phyloP scores from a whole-genome alignment of 2,888 invertebrate genomes.

The Meganola albula region DNA sequence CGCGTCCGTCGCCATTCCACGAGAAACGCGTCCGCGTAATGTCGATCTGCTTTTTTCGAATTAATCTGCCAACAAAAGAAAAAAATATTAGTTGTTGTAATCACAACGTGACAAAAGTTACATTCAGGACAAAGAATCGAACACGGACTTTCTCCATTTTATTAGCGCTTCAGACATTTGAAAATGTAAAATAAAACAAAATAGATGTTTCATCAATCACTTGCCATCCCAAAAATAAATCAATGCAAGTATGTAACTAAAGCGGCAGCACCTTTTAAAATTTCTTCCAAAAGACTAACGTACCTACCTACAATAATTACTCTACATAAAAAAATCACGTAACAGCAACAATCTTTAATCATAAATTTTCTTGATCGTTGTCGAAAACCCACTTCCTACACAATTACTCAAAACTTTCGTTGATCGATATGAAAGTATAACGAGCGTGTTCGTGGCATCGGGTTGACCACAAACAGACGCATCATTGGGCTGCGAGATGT shows the following conservation, averaged over 20 bases:
- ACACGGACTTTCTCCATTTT: too few species aligned
- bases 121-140: too few species aligned
- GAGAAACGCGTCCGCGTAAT: conserved; percentile 46
- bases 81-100: too few species aligned
- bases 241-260: too few species aligned
- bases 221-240: too few species aligned
- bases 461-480: conserved; percentile 63
- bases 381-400: conserved; percentile 41
- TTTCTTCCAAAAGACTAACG: too few species aligned
- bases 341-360: conserved; percentile 14
- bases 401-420: conserved; percentile 58
- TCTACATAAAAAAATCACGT: conserved; percentile 19
- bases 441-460: conserved; percentile 59
- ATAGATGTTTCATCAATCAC: too few species aligned
- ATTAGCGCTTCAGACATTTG: too few species aligned
- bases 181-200: too few species aligned
- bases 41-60: conserved; percentile 45
- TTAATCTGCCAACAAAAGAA: conserved; percentile 59
- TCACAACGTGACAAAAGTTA: too few species aligned
- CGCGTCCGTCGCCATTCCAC: conserved; percentile 69
- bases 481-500: conserved; percentile 65
- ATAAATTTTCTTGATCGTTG: conserved; percentile 19
- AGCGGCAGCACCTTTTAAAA: too few species aligned
- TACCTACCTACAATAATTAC: too few species aligned
- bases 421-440: conserved; percentile 71